Conservation (phyloP, 37 sponge, comb jelly and placozoan genomes). For the Spongilla lacustris region DNA sequence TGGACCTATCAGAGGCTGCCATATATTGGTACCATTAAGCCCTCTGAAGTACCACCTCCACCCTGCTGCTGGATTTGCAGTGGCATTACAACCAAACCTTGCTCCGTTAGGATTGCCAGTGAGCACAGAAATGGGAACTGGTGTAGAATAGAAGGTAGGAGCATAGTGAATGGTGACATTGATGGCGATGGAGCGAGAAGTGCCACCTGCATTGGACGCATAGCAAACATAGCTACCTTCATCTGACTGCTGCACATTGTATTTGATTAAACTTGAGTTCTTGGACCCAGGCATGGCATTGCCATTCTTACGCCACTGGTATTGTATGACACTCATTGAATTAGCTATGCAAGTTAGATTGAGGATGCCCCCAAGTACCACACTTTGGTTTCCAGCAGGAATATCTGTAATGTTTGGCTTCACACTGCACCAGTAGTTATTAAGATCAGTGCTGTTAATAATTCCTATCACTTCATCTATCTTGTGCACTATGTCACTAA, state of each 20-base stretch:
- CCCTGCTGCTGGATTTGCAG: conserved; percentile 19
- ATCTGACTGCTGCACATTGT: conserved; percentile 3
- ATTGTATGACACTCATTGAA: not conserved
- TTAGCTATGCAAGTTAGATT: conserved; percentile 8
- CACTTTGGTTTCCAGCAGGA: not conserved
- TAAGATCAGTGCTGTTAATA: not conserved
- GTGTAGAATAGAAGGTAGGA: conserved; percentile 9
- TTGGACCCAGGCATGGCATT: conserved; percentile 7
- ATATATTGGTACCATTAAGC: not conserved
- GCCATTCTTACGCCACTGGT: conserved; percentile 35
- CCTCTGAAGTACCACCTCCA: conserved; percentile 39
- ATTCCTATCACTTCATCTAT: not conserved
- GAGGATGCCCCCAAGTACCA: not conserved
- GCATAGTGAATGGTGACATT: conserved; percentile 24
- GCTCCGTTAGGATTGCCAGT: conserved; percentile 38
- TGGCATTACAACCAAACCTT: conserved; percentile 34
- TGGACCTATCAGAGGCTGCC: conserved; percentile 8
- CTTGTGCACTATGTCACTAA: not conserved
- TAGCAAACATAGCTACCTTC: conserved; percentile 27
- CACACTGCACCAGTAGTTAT: conserved; percentile 26
- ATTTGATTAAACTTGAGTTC: not conserved
- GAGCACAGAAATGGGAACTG: not conserved
- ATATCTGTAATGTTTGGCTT: conserved; percentile 17
- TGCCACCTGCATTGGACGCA: conserved; percentile 27
- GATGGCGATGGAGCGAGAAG: not conserved